phyloP scores from a whole-genome alignment of 2,113 vertebrate genomes.

The Helogale parvula region DNA sequence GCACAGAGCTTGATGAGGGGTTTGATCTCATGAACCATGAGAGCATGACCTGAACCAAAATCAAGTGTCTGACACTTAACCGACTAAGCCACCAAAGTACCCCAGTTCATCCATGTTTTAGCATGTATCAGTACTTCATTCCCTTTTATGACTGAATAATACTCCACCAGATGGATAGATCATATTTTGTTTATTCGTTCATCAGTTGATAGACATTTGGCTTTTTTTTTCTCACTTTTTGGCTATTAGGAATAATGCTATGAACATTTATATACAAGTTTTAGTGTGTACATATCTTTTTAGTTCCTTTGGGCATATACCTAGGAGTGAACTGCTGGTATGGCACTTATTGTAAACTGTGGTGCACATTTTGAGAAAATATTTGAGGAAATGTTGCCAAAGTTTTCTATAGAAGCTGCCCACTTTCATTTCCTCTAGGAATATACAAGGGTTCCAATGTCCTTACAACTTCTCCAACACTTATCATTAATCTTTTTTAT shows the following conservation, averaged over 20 bases:
- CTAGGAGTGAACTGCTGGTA: neutral
- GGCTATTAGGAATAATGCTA: constrained; percentile 29
- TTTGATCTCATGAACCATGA: too few species aligned
- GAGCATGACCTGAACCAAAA: too few species aligned
- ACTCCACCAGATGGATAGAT: neutral
- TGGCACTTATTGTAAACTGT: neutral
- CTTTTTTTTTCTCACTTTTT: neutral
- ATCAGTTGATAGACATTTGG: constrained; percentile 11
- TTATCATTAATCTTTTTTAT: constrained; percentile 4
- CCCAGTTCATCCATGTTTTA: neutral
- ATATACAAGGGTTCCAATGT: neutral
- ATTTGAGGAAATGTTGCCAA: constrained; percentile 19
- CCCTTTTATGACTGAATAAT: neutral
- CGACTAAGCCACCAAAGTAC: too few species aligned
- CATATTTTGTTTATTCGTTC: constrained; percentile 19
- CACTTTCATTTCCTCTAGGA: neutral
- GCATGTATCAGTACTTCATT: neutral
- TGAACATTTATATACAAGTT: neutral
- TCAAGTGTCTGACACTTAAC: too few species aligned
- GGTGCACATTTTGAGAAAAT: constrained; percentile 46
- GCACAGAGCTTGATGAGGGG: too few species aligned
- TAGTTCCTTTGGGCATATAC: neutral
- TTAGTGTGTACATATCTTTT: neutral
- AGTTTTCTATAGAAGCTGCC: neutral
- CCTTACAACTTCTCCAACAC: neutral